phyloP scores from a whole-genome alignment of 2,113 vertebrate species.

The Nothobranchius furzeri region DNA sequence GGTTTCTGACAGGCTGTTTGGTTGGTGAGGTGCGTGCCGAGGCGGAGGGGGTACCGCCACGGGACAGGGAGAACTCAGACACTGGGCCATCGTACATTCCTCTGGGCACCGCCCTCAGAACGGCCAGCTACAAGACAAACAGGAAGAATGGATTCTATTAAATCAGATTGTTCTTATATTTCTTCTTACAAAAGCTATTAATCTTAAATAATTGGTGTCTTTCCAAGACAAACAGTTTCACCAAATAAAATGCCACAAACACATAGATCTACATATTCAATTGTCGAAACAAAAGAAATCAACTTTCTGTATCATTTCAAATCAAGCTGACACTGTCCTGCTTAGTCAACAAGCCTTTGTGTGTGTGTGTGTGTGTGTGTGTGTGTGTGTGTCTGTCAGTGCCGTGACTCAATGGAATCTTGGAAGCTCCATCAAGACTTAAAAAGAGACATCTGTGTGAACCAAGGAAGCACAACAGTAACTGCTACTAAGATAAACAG shows the following conservation, averaged over 20 bases:
- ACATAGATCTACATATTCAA: not conserved
- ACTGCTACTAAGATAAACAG: slow-evolving; percentile 67
- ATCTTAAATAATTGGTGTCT: not conserved
- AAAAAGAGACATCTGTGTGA: slow-evolving; percentile 69
- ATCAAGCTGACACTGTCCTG: slow-evolving; percentile 13
- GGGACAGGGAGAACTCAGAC: slow-evolving; percentile 92
- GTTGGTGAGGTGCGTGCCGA: slow-evolving; percentile 93
- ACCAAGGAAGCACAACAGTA: slow-evolving; percentile 45
- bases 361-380: slow-evolving; percentile 13
- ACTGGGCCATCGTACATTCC: slow-evolving; percentile 97
- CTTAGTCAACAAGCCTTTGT: slow-evolving; percentile 16
- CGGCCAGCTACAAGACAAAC: slow-evolving; percentile 83
- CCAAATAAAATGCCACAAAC: not conserved
- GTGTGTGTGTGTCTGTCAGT: slow-evolving; percentile 24
- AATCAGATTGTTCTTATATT: not conserved
- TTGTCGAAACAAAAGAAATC: slow-evolving; percentile 3
- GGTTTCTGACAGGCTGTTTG: slow-evolving; percentile 91
- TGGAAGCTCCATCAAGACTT: slow-evolving; percentile 42
- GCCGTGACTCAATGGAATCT: slow-evolving; percentile 41
- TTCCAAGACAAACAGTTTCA: not conserved
- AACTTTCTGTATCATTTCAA: slow-evolving; percentile 9
- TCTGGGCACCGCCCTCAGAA: slow-evolving; percentile 91
- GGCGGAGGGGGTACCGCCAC: slow-evolving; percentile 89
- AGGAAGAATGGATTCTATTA: not conserved
- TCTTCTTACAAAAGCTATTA: too few relatives aligned